Percentiles rank a stretch among this genome's conserved stretches.
These are phyloP conservation scores for Carassius gibelio DNA, from an alignment of 2,113 vertebrate genomes.

Conservation along the genomic window DNA sequence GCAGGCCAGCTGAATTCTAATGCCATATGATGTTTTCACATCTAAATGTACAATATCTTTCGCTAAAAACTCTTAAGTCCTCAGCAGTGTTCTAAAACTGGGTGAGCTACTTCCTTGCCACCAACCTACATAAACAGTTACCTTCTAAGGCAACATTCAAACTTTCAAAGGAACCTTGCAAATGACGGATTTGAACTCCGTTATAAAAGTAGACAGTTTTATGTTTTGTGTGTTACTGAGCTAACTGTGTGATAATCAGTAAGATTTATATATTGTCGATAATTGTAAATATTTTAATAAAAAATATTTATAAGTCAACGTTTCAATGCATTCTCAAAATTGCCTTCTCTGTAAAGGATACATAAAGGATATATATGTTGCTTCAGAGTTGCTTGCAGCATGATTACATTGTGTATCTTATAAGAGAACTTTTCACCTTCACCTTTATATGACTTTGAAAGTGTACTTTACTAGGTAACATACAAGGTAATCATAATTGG, in stretches of 20 bases:
- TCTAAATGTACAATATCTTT: neutral
- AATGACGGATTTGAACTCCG: neutral
- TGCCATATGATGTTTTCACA: neutral
- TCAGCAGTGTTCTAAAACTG: neutral
- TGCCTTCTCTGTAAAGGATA: neutral
- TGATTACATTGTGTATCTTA: no score
- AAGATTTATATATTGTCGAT: neutral
- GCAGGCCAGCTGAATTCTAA: neutral
- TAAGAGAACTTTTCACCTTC: no score
- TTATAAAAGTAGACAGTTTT: neutral
- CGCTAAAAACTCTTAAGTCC: neutral
- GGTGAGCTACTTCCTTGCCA: neutral
- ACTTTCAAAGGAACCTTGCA: neutral
- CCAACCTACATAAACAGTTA: neutral
- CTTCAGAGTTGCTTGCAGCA: no score
- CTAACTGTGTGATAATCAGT: neutral
- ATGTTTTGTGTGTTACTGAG: neutral
- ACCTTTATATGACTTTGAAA: no score
- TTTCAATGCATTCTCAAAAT: neutral
- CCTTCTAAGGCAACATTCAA: neutral
- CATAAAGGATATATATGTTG: neutral
- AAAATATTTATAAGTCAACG: neutral
- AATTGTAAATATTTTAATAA: neutral
- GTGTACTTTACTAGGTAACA: no score
- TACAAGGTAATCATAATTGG: no score